A percentile compares a stretch with the other conserved stretches of the same genome.
Evolutionary conservation across 2,797 vertebrate species (phyloP).

Genomic region (Alca torda): DNA sequence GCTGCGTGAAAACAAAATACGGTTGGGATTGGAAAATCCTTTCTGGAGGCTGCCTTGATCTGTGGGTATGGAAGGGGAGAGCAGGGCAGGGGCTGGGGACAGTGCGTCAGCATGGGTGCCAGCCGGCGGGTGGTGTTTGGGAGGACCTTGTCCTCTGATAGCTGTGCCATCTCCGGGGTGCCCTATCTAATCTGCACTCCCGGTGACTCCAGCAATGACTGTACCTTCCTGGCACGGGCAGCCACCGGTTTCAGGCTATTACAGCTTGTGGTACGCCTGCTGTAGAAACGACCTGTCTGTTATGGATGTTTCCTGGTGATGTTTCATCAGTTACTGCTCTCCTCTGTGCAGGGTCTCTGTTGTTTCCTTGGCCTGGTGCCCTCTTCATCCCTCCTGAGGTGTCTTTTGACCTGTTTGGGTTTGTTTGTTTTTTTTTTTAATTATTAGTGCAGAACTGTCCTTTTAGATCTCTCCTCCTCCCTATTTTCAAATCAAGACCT

Average conservation of each 20-base stretch:
- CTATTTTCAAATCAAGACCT: background rate
- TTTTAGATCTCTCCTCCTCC: background rate
- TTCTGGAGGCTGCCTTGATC: background rate
- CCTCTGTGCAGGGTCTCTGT: background rate
- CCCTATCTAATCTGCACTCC: background rate
- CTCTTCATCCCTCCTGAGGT: background rate
- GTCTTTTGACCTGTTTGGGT: background rate
- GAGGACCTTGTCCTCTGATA: fast-evolving
- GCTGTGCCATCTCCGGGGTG: background rate
- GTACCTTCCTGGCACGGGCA: background rate
- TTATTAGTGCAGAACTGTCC: background rate
- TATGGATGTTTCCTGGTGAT: background rate
- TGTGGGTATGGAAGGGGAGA: background rate
- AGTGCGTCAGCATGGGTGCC: background rate
- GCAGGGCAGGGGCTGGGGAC: background rate
- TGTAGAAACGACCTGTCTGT: background rate
- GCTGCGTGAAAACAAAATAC: background rate
- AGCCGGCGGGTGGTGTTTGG: fast-evolving
- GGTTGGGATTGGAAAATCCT: background rate
- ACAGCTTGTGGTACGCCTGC: background rate
- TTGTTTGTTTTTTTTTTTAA: background rate
- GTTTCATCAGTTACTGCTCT: background rate
- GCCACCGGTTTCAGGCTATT: background rate
- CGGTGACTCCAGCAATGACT: fast-evolving
- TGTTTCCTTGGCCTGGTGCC: background rate